These are phyloP conservation scores for Campylomormyrus numenius DNA, from an alignment of 2,113 vertebrate genomes.

Conservation along the genomic window DNA sequence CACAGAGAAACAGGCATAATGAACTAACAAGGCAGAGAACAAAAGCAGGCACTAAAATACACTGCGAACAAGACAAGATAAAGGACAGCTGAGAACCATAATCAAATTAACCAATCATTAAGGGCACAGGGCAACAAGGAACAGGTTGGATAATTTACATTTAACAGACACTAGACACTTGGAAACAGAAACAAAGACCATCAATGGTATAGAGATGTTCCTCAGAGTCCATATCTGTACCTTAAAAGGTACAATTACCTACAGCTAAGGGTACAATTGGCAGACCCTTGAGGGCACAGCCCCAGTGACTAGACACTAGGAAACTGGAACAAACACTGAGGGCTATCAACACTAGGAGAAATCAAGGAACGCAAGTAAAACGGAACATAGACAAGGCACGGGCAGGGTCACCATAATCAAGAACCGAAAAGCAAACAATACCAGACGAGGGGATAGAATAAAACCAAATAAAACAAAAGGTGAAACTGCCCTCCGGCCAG, in stretches of 20 bases:
- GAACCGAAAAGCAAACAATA: not conserved
- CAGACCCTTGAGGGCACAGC: too few relatives aligned
- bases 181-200: not conserved
- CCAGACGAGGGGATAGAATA: not conserved
- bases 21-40: not conserved
- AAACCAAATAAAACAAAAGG: not conserved
- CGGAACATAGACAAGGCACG: too few relatives aligned
- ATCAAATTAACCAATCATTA: not conserved
- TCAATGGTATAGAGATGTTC: too few relatives aligned
- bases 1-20: not conserved
- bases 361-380: too few relatives aligned
- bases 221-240: too few relatives aligned
- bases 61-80: not conserved
- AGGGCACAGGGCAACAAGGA: not conserved
- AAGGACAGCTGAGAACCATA: not conserved
- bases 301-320: not conserved
- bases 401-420: not conserved
- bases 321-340: not conserved
- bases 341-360: not conserved
- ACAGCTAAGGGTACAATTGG: too few relatives aligned
- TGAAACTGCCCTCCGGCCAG: not conserved
- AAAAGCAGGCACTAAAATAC: not conserved
- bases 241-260: too few relatives aligned
- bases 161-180: not conserved
- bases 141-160: not conserved